Evolutionary conservation across 2,113 vertebrate genomes (phyloP), one percentile per base, ranked within the genome.

Genomic region (Nerophis lumbriciformis): DNA sequence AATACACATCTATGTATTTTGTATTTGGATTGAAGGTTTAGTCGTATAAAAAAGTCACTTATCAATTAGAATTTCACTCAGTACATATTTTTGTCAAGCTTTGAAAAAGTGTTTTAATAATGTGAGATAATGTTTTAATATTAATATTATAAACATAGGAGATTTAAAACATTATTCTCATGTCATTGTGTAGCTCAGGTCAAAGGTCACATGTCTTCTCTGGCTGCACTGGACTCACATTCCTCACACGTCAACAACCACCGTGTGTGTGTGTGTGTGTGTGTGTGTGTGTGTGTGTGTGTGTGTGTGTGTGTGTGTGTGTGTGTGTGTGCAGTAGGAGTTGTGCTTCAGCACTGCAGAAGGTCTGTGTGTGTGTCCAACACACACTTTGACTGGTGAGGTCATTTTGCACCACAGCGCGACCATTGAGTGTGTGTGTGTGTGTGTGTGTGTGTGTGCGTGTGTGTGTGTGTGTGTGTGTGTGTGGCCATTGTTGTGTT

Each of bases 381-480:
- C 72, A 4, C 63, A 53, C 76, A 49, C 77, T 78, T 78, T 69
- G 55, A 61, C 59, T 52, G 10, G 51, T 87, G 84, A 84, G 71
- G 73, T 87, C 77, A 86, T 72, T 69, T 65, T 60, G 8, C 52
- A 47, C 62, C 21, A 36, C 19, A 53, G 28, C 11, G 11, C 21
- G 28, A 6, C 19, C 8, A 51, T 21, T 37, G 5, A n/a, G 39
- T 65, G n/a, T 55, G 54, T 63, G 48, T 59, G 57, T 44, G 39
- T 53, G 73, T 58, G 56, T 55, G 38, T 56, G 57, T 52, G 21
- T 54, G 50, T 35, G 39, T 21, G 50, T 28, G 50, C 11, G 37
- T 38, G 37, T 38, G 37, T 6, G 39, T 42, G 39, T 42, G 39
- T 42, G 39, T 42, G 39, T 42, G 39, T 42, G 39, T 42, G 5